Conservation (phyloP, 2,888 invertebrate genomes). For the Isotomurus palustris region DNA sequence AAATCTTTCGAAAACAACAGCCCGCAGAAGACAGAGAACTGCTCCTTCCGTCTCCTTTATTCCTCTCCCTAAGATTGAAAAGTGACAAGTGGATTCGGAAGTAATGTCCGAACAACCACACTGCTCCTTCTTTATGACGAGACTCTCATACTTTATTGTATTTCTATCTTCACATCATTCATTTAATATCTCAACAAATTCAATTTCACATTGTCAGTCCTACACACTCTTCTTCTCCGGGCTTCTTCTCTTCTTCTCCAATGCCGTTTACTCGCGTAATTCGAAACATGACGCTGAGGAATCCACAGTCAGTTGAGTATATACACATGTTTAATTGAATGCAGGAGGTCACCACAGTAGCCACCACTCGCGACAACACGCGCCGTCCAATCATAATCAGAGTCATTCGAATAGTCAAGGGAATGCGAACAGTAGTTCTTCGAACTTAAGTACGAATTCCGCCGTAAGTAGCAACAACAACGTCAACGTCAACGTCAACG, state of each 20-base stretch:
- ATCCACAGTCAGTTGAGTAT: too few relatives aligned
- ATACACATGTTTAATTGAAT: neutral
- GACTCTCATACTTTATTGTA: too few relatives aligned
- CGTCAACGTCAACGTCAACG: neutral
- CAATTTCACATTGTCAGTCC: too few relatives aligned
- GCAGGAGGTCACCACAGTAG: constrained; percentile 33
- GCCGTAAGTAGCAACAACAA: constrained; percentile 5
- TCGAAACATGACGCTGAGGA: too few relatives aligned
- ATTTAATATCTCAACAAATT: too few relatives aligned
- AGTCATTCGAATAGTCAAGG: constrained; percentile 18
- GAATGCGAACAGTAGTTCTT: constrained; percentile 4
- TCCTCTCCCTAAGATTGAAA: neutral
- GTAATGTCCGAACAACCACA: neutral
- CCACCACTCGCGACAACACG: constrained; percentile 27
- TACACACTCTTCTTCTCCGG: too few relatives aligned
- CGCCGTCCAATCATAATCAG: constrained; percentile 31
- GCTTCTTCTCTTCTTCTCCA: too few relatives aligned
- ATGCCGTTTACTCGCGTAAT: too few relatives aligned
- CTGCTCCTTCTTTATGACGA: too few relatives aligned
- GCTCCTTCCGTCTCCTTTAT: neutral
- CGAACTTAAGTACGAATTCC: constrained; percentile 6
- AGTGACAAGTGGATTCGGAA: neutral
- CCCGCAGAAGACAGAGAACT: too few relatives aligned
- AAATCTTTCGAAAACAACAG: too few relatives aligned
- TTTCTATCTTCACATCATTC: too few relatives aligned